Base-by-base conservation (phyloP, 2,888 invertebrate species). In the Pandemis corylana region DNA sequence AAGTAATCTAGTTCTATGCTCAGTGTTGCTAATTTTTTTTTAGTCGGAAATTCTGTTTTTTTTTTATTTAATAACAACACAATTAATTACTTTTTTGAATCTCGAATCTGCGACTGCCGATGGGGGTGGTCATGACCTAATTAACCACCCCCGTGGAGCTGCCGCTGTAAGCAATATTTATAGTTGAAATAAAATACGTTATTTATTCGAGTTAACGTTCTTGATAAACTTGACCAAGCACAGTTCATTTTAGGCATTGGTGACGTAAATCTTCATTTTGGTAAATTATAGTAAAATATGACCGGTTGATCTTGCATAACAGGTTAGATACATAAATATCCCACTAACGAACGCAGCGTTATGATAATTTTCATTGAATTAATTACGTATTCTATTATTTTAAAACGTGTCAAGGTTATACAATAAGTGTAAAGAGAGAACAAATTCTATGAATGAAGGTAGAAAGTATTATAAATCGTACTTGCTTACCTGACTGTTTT, bases 331-430 rank as follows among this genome's bases (percentile, higher is more conserved):
- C 46, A 62, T 61, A 56, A 7, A 65, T 51, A 69, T 51, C 20
- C 12, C 9, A 20, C 44, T 36, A 62, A 69, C 12, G 49, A 20
- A 67, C 36, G 49, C 53, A 67, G 64, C 41, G 67, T 56, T 76
- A 78, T 69, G 76, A 68, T 79, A 80, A 81, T 79, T 76, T 77
- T 73, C 76, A 76, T 78, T 75, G 71, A 72, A 80, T 78, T 78
- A 81, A 80, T 81, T 82, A 81, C 80, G 80, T 79, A 78, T 80
- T 76, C 69, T 69, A 76, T 69, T 71, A 77, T 74, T 76, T 78
- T 69, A 79, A 79, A 80, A 76, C 76, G 82, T 84, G 85, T 89
- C 89, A 91, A 90, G 89, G 90, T 87, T 88, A 85, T 7, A 7
- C n/a, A 10, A 13, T 6, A 10, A 64, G 12, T 62, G 9, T 28